phyloP scores from a whole-genome alignment of 1,140 invertebrate genomes.

The Drosophila takahashii region DNA sequence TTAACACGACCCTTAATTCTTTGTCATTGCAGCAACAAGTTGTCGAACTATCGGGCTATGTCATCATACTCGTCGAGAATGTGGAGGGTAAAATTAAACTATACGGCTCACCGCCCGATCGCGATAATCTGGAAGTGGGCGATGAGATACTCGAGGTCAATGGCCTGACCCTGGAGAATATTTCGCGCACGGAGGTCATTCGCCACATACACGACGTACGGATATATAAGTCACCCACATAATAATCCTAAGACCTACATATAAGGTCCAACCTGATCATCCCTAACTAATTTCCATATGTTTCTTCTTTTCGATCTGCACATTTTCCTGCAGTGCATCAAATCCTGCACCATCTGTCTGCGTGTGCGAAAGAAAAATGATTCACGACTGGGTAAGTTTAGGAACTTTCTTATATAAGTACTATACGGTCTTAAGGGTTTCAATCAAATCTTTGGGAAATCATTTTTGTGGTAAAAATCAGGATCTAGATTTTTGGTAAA shows the following conservation, averaged over 20 bases:
- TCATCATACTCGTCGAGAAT: slow-evolving; percentile 97
- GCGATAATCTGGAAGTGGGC: slow-evolving; percentile 95
- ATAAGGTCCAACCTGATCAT: too few relatives aligned
- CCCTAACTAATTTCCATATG: background rate
- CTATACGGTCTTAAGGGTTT: background rate
- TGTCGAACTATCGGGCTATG: slow-evolving; percentile 97
- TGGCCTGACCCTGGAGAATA: slow-evolving; percentile 94
- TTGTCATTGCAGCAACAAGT: slow-evolving; percentile 85
- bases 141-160: slow-evolving; percentile 99
- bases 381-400: slow-evolving; percentile 92
- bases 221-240: background rate
- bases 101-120: slow-evolving; percentile 98
- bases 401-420: background rate
- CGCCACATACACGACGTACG: slow-evolving; percentile 96
- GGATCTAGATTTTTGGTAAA: too few relatives aligned
- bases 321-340: slow-evolving; percentile 92
- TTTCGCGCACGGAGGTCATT: slow-evolving; percentile 94
- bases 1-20: background rate
- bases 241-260: too few relatives aligned
- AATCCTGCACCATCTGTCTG: slow-evolving; percentile 96
- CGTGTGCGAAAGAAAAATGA: slow-evolving; percentile 94
- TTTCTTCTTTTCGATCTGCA: slow-evolving; percentile 3
- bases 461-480: too few relatives aligned
- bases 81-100: slow-evolving; percentile 97
- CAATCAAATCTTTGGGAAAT: background rate